Base-by-base conservation (phyloP, 2,113 vertebrate genomes). In the Plestiodon gilberti region DNA sequence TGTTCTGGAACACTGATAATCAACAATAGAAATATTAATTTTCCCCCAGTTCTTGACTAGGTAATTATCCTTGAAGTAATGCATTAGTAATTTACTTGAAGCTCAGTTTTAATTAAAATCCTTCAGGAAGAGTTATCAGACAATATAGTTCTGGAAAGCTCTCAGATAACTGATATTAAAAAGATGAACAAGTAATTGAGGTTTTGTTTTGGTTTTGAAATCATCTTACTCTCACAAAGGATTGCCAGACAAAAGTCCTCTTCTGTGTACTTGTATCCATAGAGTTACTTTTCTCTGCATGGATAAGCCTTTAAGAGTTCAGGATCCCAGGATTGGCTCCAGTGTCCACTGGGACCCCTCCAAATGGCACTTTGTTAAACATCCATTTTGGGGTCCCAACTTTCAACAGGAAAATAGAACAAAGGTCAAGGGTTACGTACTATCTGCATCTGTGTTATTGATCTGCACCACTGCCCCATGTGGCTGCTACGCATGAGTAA, bases 1-100 rank as follows among this genome's bases (percentile, higher is more conserved):
- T 78, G 30, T 78, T 93, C 87, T 89, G 85, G 78, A 92, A 83
- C 35, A 83, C 55, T 90, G 52, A 76, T 82, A 67, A 61, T 76
- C 3, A 30, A 70, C 88, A 81, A 84, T 84, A 59, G 81, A 88
- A 84, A 73, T 70, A 83, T 90, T 84, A 82, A 84, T 67, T n/a
- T 17, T 8, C 33, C 6, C 18, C 23, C 13, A 38, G 35, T 69
- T 69, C 25, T 85, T 85, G 28, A 70, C 77, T 77, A 67, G 78
- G 25, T 28, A 61, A 71, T 79, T 69, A 1, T 73, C 18, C 40
- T 89, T 87, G 82, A 2, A 80, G 8, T 64, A 52, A 1, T 77
- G 55, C 77, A 30, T 77, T 77, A 59, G 73, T 91, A 2, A 43
- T 77, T 79, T 55, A 40, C 48, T 85, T 17, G 78, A 85, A 75